A percentile compares a stretch with the other conserved stretches of the same genome.
phyloP scores from a whole-genome alignment of 2,113 vertebrate species.

The Spermophilus dauricus region DNA sequence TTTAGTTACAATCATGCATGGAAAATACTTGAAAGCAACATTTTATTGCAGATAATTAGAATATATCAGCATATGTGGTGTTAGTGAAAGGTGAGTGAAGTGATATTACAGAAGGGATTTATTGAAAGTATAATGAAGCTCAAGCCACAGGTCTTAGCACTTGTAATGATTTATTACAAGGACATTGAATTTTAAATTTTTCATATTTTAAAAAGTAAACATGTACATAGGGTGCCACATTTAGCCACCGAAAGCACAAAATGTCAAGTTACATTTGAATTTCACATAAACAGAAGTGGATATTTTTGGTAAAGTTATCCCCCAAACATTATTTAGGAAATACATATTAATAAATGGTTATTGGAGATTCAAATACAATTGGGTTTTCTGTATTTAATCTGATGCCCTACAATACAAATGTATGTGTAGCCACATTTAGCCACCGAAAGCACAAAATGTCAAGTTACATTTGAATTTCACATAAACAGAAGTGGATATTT shows the following conservation, averaged over 20 bases:
- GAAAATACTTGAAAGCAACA: not conserved
- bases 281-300: not conserved
- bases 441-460: no score
- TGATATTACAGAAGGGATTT: not conserved
- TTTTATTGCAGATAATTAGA: not conserved
- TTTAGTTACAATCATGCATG: not conserved
- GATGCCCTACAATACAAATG: not conserved
- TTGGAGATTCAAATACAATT: not conserved
- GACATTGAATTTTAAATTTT: not conserved
- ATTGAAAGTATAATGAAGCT: not conserved
- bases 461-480: no score
- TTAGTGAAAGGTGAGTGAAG: not conserved
- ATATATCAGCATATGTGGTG: not conserved
- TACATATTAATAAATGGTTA: not conserved
- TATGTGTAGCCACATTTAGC: no score
- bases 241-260: not conserved
- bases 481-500: no score
- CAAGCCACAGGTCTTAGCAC: not conserved
- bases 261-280: not conserved
- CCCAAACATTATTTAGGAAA: not conserved
- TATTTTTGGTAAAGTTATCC: not conserved
- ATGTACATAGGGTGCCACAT: not conserved
- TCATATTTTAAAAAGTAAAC: not conserved
- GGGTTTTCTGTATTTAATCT: not conserved
- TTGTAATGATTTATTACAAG: not conserved